A percentile compares a stretch with the other conserved stretches of the same genome.
Evolutionary conservation across 2,113 vertebrate genomes (phyloP).

Genomic region (Fulmarus glacialis): DNA sequence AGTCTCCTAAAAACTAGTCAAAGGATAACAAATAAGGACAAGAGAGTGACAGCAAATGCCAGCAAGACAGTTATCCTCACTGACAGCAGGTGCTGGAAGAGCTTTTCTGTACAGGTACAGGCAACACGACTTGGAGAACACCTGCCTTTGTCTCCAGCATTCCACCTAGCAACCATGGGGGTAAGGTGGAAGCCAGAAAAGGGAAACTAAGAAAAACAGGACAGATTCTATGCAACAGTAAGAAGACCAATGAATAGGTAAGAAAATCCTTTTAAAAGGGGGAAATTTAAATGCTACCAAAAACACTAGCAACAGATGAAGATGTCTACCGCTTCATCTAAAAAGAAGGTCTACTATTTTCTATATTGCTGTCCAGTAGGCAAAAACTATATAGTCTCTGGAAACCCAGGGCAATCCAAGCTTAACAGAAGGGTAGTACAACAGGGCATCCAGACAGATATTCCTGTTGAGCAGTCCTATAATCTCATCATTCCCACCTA

Average conservation of each 20-base stretch:
- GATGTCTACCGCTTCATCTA: not conserved
- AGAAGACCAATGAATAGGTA: not conserved
- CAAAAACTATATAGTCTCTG: not conserved
- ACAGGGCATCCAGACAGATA: not conserved
- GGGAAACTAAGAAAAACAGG: not conserved
- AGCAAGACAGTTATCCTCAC: not conserved
- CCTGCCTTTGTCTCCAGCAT: not conserved
- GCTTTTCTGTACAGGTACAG: not conserved
- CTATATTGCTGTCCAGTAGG: not conserved
- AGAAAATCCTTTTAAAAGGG: not conserved
- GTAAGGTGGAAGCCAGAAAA: not conserved
- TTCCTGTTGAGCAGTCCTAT: not conserved
- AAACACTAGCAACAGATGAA: not conserved
- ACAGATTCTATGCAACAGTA: not conserved
- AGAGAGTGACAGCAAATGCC: not conserved
- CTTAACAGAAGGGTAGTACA: not conserved
- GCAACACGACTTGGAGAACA: not conserved
- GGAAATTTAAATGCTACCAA: not conserved
- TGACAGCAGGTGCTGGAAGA: not conserved
- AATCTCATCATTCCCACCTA: not conserved
- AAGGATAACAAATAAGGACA: not conserved
- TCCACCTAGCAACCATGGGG: fast-evolving
- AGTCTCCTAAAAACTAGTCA: not conserved
- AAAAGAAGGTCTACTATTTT: not conserved
- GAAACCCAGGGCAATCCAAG: not conserved